These are phyloP conservation scores for Bolborhynchus lineola DNA, from an alignment of 2,113 vertebrate genomes.

Conservation along the genomic window DNA sequence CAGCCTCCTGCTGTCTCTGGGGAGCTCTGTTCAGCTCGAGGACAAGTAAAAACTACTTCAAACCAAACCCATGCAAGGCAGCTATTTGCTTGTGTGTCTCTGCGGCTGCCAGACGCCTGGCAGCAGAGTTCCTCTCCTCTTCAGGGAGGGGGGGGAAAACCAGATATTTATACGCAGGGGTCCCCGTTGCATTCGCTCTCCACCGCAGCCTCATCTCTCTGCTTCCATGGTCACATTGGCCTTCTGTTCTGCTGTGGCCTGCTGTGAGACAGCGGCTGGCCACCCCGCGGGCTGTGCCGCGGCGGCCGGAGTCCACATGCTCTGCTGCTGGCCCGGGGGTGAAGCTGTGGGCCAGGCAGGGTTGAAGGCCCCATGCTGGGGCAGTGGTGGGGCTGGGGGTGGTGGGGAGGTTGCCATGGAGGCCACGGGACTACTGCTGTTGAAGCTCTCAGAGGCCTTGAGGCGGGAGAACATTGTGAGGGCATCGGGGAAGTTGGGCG, in stretches of 20 bases:
- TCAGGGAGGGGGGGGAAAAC: not conserved
- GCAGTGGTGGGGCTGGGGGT: slow-evolving; percentile 77
- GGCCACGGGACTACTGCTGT: slow-evolving; percentile 81
- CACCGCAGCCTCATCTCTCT: slow-evolving; percentile 88
- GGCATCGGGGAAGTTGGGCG: slow-evolving; percentile 94
- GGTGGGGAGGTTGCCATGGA: slow-evolving; percentile 88
- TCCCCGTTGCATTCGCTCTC: slow-evolving; percentile 49
- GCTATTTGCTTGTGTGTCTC: slow-evolving; percentile 47
- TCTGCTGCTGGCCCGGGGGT: slow-evolving; percentile 77
- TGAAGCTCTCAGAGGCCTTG: slow-evolving; percentile 90
- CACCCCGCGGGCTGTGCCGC: slow-evolving; percentile 81
- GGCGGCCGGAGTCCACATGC: slow-evolving; percentile 88
- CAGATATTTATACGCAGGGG: slow-evolving; percentile 47
- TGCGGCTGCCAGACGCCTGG: not conserved
- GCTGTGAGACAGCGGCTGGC: slow-evolving; percentile 82
- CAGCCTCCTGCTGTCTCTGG: slow-evolving; percentile 54
- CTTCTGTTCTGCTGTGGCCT: slow-evolving; percentile 86
- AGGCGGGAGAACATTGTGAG: slow-evolving; percentile 97
- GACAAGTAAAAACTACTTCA: slow-evolving; percentile 66
- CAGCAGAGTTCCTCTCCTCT: slow-evolving; percentile 60
- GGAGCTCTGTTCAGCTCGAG: slow-evolving; percentile 59
- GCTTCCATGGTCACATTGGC: slow-evolving; percentile 93
- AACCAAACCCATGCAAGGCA: slow-evolving; percentile 71
- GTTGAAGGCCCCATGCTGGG: slow-evolving; percentile 73
- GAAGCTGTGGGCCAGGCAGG: slow-evolving; percentile 87